Evolutionary conservation across 2,113 vertebrate species (phyloP).

Genomic region (Amblyopsis rosae): DNA sequence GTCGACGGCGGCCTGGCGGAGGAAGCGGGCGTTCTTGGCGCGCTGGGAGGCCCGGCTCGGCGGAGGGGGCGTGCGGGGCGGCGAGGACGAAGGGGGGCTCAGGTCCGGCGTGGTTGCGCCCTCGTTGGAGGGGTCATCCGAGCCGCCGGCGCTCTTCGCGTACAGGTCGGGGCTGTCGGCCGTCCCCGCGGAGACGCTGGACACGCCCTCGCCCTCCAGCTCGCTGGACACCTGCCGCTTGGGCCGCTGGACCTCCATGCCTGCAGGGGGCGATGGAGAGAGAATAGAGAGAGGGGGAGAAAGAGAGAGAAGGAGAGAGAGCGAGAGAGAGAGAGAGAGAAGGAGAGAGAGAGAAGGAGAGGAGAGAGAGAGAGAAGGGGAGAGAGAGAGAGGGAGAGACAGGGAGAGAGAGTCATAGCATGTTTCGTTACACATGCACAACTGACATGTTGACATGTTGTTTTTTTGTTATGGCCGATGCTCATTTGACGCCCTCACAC

Average conservation of each 20-base stretch:
- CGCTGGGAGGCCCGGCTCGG: slow-evolving; percentile 76
- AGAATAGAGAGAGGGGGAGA: neutral
- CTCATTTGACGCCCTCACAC: neutral
- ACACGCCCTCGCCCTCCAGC: slow-evolving; percentile 87
- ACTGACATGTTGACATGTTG: neutral
- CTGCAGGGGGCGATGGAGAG: slow-evolving; percentile 58
- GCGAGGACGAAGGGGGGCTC: slow-evolving; percentile 85
- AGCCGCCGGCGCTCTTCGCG: slow-evolving; percentile 79
- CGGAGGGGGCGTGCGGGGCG: slow-evolving; percentile 77
- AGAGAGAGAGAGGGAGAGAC: neutral
- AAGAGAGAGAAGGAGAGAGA: slow-evolving; percentile 7
- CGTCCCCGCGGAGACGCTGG: slow-evolving; percentile 79
- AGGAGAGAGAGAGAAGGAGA: neutral
- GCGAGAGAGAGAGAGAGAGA: neutral
- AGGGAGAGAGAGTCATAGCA: neutral
- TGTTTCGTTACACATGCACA: neutral
- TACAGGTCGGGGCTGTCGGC: slow-evolving; percentile 93
- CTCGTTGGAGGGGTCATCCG: slow-evolving; percentile 83
- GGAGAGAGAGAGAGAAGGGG: neutral
- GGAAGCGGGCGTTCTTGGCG: slow-evolving; percentile 88
- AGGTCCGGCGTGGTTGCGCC: slow-evolving; percentile 87
- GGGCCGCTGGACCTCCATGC: slow-evolving; percentile 92
- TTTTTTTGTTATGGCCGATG: neutral
- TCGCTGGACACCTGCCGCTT: slow-evolving; percentile 90
- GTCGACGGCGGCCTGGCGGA: slow-evolving; percentile 87